Base-by-base conservation (phyloP, 1,140 invertebrate genomes). In the Halesus radiatus region DNA sequence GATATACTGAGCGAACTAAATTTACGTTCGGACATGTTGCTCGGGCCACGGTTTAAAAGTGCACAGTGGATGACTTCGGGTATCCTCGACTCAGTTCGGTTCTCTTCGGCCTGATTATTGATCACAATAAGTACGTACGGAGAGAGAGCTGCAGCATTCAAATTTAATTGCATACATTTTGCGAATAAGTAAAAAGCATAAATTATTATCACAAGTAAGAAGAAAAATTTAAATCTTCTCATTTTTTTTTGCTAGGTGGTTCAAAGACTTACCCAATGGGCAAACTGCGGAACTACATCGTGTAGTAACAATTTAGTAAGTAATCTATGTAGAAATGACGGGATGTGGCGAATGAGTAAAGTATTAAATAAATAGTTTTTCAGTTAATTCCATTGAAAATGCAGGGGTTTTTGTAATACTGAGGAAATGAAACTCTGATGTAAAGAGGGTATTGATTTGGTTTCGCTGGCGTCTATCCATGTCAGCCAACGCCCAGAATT, bases 41-140 rank as follows among this genome's bases (percentile, higher is more conserved):
- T 79, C 78, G 78, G 8, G n/a, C 20, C 5, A 50, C 53, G 8
- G 56, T 18, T 37, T 15, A 62, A 70, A 70, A 66, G 45, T 70
- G 62, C 62, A 66, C 20, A 75, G 73, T n/a, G 22, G 22, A 66
- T 5, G 23, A 78, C 60, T 68, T 78, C 76, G 76, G 60, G 60
- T 6, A 54, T 26, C 13, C n/a, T 80, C 81, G 81, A 15, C 45
- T 18, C 15, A n/a, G n/a, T 5, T 82, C 81, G 81, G 81, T 50
- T 10, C 20, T 26, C 66, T 23, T 82, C 81, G 81, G 75, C 20
- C 50, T 70, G 52, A 73, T 80, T 83, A 83, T 83, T 83, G 81
- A 83, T 83, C 81, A 83, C 78, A 70, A 78, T 80, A 80, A 64
- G 76, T 81, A 60, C 45, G 80, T 62, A 64, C 26, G 52, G 53